Percentiles rank a stretch among this genome's conserved stretches.
Conservation (phyloP, 2,888 invertebrate genomes). For the Aspidiotus rigidus region DNA sequence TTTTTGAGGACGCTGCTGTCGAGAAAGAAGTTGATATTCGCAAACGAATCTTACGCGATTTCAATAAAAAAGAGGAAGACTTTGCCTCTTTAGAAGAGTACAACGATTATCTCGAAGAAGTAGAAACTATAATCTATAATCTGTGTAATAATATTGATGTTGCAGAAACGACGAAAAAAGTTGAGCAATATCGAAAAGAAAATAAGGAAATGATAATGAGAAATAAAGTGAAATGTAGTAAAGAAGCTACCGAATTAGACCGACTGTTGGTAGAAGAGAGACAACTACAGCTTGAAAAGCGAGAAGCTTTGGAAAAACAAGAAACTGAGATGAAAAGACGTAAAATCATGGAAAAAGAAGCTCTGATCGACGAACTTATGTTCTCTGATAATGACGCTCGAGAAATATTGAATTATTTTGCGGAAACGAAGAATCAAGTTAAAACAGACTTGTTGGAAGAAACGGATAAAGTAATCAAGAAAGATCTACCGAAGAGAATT, state of each 20-base stretch:
- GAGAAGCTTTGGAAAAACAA: slow-evolving; percentile 60
- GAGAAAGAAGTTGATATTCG: slow-evolving; percentile 97
- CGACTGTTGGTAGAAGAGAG: slow-evolving; percentile 74
- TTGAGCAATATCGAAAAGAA: slow-evolving; percentile 83
- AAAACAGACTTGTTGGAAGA: slow-evolving; percentile 52
- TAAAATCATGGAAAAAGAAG: slow-evolving; percentile 78
- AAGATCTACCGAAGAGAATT: slow-evolving; percentile 40
- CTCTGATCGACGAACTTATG: slow-evolving; percentile 89
- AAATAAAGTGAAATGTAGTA: slow-evolving; percentile 55
- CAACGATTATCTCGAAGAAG: slow-evolving; percentile 93
- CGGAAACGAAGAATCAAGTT: slow-evolving; percentile 46
- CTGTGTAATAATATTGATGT: slow-evolving; percentile 81
- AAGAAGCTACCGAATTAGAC: slow-evolving; percentile 64
- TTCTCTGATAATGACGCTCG: slow-evolving; percentile 83
- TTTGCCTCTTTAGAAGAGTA: slow-evolving; percentile 73
- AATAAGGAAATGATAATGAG: slow-evolving; percentile 75
- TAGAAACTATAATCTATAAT: slow-evolving; percentile 86
- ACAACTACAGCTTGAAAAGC: slow-evolving; percentile 62
- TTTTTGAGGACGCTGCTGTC: slow-evolving; percentile 91
- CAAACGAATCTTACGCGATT: slow-evolving; percentile 76
- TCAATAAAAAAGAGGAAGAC: slow-evolving; percentile 91
- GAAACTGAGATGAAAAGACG: slow-evolving; percentile 63
- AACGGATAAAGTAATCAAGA: slow-evolving; percentile 29
- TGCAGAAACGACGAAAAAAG: slow-evolving; percentile 75
- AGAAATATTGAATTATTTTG: slow-evolving; percentile 74